Base-by-base conservation (phyloP, 2,797 vertebrate species). In the Remorina albescens region DNA sequence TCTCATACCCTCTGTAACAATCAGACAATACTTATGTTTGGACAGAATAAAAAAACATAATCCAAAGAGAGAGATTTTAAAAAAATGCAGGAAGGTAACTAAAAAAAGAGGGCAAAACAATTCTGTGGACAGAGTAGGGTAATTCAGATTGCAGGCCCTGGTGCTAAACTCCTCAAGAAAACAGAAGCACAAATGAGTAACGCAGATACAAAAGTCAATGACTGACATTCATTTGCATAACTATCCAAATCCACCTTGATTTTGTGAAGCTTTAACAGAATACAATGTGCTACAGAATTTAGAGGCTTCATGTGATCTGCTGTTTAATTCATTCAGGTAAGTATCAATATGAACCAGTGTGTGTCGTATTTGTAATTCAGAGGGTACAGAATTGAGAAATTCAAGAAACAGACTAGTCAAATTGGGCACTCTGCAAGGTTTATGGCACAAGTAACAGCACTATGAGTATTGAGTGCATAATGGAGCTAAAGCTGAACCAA, bases 371-470 rank as follows among this genome's bases (percentile, higher is more conserved):
- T 65, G 60, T 47, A 73, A 50, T 47, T 44, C 32, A 25, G 57
- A 66, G 54, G 66, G 49, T 60, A 63, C 28, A 78, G 55, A 62
- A 74, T 30, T 49, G 21, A 81, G 80, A 72, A 88, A 90, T 85
- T 82, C 85, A 88, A 83, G 68, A 78, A 19, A 44, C 55, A 84
- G 71, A 80, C 67, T 75, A 73, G 44, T 76, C 47, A 62, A 82
- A 69, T 88, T 82, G 76, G 74, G 60, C 80, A 85, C 79, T 84
- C 72, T 81, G 83, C 70, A 84, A 84, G 77, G 74, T 76, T 85
- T 93, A 93, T 94, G 93, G 93, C 93, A 94, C 93, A 80, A 80
- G 82, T 66, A 59, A 83, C 67, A 81, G 81, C 71, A 82, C 50
- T 67, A 77, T 78, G 74, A 78, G 67, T 63, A 78, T 56, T 62